These are phyloP conservation scores for Ommatoiulus sabulosus DNA, from an alignment of 2,888 invertebrate species.

Conservation along the genomic window DNA sequence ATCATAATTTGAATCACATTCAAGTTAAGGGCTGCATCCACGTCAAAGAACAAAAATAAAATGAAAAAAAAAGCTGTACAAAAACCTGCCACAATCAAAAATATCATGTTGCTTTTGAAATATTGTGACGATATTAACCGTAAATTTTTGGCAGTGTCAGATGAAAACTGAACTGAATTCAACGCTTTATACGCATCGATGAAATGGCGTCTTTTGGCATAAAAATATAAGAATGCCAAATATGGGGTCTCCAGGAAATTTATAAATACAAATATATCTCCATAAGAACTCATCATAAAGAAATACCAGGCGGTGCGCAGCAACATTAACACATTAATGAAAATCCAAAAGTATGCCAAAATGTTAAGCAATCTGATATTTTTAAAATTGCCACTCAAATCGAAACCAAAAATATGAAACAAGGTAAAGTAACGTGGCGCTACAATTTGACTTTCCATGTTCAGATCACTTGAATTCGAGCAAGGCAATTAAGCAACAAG, in stretches of 20 bases:
- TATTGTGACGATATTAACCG: neutral
- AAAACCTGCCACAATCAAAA: neutral
- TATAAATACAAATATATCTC: too few relatives aligned
- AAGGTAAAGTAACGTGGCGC: neutral
- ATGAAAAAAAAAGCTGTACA: too few relatives aligned
- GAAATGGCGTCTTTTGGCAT: neutral
- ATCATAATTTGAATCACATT: neutral
- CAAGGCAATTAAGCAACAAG: neutral
- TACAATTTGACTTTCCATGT: neutral
- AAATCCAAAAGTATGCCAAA: neutral
- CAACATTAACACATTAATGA: neutral
- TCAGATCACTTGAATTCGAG: neutral
- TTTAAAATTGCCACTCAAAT: conserved; percentile 8
- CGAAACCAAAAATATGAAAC: neutral
- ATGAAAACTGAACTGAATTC: neutral
- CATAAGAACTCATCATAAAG: too few relatives aligned
- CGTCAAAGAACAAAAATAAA: neutral
- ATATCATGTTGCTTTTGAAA: neutral
- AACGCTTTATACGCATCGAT: neutral
- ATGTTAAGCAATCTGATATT: neutral
- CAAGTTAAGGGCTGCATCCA: neutral
- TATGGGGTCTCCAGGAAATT: neutral
- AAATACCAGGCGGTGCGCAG: too few relatives aligned
- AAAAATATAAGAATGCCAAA: neutral
- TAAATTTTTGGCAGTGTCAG: neutral